phyloP scores from a whole-genome alignment of 2,113 vertebrate genomes.

The Ceuthmochares aereus region DNA sequence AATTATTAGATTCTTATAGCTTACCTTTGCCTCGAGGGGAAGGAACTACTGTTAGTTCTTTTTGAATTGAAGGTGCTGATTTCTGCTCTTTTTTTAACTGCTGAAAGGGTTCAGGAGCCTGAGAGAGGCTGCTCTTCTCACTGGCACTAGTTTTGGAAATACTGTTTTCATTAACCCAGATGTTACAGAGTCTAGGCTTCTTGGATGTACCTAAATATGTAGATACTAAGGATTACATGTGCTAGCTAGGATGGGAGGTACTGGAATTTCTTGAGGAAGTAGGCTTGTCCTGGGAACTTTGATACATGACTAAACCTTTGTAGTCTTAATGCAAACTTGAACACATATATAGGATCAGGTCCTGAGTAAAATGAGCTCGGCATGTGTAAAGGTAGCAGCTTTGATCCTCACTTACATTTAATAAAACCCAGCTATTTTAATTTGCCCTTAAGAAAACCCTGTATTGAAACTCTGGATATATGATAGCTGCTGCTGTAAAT shows the following conservation, averaged over 20 bases:
- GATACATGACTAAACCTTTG: background rate
- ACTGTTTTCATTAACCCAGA: background rate
- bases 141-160: background rate
- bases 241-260: background rate
- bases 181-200: background rate
- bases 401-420: background rate
- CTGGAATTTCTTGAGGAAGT: background rate
- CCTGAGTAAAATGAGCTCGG: background rate
- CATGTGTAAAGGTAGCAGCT: background rate
- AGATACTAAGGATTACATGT: background rate
- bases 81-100: background rate
- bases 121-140: background rate
- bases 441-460: background rate
- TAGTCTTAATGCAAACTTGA: background rate
- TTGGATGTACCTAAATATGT: background rate
- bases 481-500: background rate
- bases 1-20: background rate
- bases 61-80: background rate
- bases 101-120: background rate
- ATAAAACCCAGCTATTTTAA: background rate
- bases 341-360: background rate
- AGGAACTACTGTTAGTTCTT: background rate
- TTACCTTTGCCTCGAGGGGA: background rate
- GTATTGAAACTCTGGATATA: background rate
- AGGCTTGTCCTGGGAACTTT: background rate